Conservation (phyloP, 2,888 invertebrate genomes). For the Latrodectus elegans region DNA sequence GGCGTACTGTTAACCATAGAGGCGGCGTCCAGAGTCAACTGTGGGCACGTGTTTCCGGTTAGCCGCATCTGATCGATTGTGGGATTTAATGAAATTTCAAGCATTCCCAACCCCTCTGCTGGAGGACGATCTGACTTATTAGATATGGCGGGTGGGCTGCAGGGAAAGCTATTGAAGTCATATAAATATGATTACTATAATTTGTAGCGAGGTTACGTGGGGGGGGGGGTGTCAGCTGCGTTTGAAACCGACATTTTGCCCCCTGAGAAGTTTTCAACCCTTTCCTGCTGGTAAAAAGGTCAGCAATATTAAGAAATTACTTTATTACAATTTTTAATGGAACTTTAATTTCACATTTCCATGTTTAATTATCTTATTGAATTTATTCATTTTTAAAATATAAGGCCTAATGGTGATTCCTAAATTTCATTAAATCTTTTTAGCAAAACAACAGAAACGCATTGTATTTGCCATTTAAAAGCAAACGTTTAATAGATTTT, state of each 20-base stretch:
- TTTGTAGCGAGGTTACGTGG: slow-evolving; percentile 41
- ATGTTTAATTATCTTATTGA: no score
- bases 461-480: no score
- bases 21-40: slow-evolving; percentile 60
- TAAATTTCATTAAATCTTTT: no score
- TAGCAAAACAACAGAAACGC: no score
- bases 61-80: slow-evolving; percentile 51
- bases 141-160: slow-evolving; percentile 39
- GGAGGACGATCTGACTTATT: slow-evolving; percentile 45
- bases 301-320: no score
- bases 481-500: no score
- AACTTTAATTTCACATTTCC: no score
- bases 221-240: neutral
- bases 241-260: neutral
- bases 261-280: no score
- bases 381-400: no score
- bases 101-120: slow-evolving; percentile 4
- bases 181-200: slow-evolving; percentile 68
- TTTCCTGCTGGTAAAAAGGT: no score
- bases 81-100: slow-evolving; percentile 60
- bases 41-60: slow-evolving; percentile 65
- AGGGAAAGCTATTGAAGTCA: slow-evolving; percentile 32
- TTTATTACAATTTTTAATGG: no score
- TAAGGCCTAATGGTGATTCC: no score
- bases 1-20: slow-evolving; percentile 11